Evolutionary conservation across 2,797 vertebrate genomes (phyloP), one percentile per base, ranked within the genome.

Genomic region (Spea hammondii): DNA sequence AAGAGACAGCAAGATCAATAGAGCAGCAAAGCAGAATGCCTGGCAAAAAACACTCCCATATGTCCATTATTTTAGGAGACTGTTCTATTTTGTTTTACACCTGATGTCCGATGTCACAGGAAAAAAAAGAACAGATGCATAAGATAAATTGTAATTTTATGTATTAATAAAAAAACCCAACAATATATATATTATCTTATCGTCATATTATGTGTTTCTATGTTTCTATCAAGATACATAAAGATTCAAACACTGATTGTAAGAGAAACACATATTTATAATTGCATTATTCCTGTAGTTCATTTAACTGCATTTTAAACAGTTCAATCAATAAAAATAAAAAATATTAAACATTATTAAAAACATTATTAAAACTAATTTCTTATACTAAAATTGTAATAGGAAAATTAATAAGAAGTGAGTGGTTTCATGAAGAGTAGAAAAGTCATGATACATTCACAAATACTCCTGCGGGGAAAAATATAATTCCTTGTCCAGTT

Each of bases 101-200:
- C 86, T 87, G 87, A 86, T 88, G 85, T 88, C 86, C 88, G 82
- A 86, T 89, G 85, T 88, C 87, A 84, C 84, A 85, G 87, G n/a
- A 7, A 86, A 86, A 76, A 70, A 70, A 17, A 73, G 51, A 83
- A 32, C 76, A 74, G 65, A 74, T 74, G 70, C 55, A 60, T n/a
- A 64, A 62, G 46, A 74, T 72, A 57, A 62, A 72, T 14, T 60
- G 47, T 74, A 49, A 73, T 73, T 64, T 73, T 14, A 17, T 45
- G 47, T 60, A 55, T 55, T 57, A 72, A 51, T 6, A 46, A 59
- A 60, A 60, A n/a, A 17, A 62, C 14, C 5, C 14, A 62, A 6
- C n/a, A n/a, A n/a, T n/a, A n/a, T n/a, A n/a, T n/a, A n/a, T n/a
- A n/a, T n/a, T n/a, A 62, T 59, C 12, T 6, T 62, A 32, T 32